Base-by-base conservation (phyloP, 2,113 vertebrate species). In the Erpornis zantholeuca region DNA sequence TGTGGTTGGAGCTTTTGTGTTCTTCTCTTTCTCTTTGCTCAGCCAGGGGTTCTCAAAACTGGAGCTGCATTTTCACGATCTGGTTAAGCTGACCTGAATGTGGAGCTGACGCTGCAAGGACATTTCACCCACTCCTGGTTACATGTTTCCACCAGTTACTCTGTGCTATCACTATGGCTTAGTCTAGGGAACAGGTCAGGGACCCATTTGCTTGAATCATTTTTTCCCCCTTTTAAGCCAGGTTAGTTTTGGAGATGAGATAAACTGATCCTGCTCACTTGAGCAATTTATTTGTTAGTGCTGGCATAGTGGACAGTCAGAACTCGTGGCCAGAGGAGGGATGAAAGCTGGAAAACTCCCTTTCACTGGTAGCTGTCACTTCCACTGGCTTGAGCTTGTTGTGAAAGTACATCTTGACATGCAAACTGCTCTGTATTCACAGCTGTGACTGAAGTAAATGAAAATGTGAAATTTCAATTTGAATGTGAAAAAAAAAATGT, bases 11-110 rank as follows among this genome's bases (percentile, higher is more conserved):
- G 63, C 94, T 88, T 96, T 96, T 96, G 96, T 97, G 90, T 66
- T 90, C 38, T 29, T 88, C 75, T 90, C 93, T 97, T 97, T 96
- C 92, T 96, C 82, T 95, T 82, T 96, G 94, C 90, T 95, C 93
- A 96, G 82, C 96, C 94, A 93, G 92, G 86, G 90, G 68, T 88
- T 97, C 94, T 94, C 86, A 95, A 93, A 97, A 96, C 82, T 81
- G 80, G 83, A 90, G 88, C 92, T 88, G 80, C 17, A 0, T 94
- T 96, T 96, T 97, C 76, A 88, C 9, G 1, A 88, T 93, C 86
- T 94, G 90, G 90, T 95, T 95, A 96, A 94, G 88, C 94, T 95
- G 96, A 94, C 94, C 92, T 92, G 68, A 95, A 92, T 96, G 68
- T 86, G 60, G 53, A 82, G 68, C 92, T 94, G 82, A 86, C 10